Conservation (phyloP, 2,113 vertebrate species). For the Planiliza haematocheilus region DNA sequence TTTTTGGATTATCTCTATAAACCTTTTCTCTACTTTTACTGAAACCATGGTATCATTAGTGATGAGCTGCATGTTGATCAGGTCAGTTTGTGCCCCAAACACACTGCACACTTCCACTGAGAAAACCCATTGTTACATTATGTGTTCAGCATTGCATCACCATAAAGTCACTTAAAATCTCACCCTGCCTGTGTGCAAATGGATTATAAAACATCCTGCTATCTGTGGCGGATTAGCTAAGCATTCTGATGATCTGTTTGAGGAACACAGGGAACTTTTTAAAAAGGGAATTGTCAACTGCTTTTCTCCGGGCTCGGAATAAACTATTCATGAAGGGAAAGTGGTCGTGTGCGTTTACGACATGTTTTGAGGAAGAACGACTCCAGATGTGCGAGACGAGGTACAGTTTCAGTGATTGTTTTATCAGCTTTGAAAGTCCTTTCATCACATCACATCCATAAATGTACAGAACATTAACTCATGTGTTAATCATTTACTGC, state of each 20-base stretch:
- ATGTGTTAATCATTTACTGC: conserved; percentile 7
- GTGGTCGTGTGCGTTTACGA: neutral
- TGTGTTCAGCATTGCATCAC: conserved; percentile 22
- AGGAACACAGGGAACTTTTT: conserved; percentile 48
- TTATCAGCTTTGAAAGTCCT: neutral
- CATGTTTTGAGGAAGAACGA: neutral
- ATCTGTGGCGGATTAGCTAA: conserved; percentile 65
- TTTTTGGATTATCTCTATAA: neutral
- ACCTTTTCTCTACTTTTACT: neutral
- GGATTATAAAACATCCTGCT: conserved; percentile 57
- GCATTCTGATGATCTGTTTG: conserved; percentile 42
- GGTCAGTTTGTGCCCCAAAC: neutral
- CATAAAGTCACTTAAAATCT: conserved; percentile 44
- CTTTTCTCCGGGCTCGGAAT: conserved; percentile 22
- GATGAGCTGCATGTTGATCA: conserved; percentile 4
- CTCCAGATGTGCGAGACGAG: neutral
- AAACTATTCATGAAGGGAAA: conserved; percentile 14
- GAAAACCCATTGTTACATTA: conserved; percentile 7
- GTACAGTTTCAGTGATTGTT: too few species aligned
- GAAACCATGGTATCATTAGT: conserved; percentile 17
- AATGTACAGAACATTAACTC: conserved; percentile 11
- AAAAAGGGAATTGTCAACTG: conserved; percentile 13
- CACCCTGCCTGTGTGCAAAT: conserved; percentile 49
- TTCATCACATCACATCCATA: neutral
- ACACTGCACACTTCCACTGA: neutral